Conservation (phyloP, 2,113 vertebrate species). For the human region GRCh38 chr3:149734001-149734500, state of each 20-base stretch:
- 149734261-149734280: background rate
- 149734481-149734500: background rate
- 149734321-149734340: background rate
- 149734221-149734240: background rate
- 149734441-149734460: background rate
- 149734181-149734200: background rate
- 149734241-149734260: background rate
- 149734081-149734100: background rate
- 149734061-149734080: background rate
- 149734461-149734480: background rate
- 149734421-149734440: background rate
- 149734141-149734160: background rate
- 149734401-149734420: background rate
- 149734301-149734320: background rate
- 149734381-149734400: background rate
- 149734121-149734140: background rate
- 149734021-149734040: background rate
- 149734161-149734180: background rate
- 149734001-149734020: background rate
- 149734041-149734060: background rate
- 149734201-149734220: background rate
- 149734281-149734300: background rate
- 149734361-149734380: background rate
- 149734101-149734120: background rate
- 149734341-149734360: background rate